Conservation (phyloP, 1,140 invertebrate species). For the Papilio aristodemus region DNA sequence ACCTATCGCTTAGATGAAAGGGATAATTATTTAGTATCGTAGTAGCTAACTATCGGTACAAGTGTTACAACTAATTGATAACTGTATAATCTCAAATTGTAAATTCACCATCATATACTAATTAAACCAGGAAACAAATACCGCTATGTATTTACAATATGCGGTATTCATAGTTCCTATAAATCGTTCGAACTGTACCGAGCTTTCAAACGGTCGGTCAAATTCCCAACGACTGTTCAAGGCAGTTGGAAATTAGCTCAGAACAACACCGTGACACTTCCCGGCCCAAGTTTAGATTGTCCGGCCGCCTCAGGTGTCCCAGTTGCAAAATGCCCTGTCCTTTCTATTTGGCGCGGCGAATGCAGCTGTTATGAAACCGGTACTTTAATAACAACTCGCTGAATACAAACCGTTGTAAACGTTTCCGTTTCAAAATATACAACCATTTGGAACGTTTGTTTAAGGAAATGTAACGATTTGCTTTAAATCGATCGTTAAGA, state of each 20-base stretch:
- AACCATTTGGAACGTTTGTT: slow-evolving; percentile 12
- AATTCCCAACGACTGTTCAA: slow-evolving; percentile 16
- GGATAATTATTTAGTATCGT: too few species aligned
- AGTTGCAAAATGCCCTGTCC: slow-evolving; percentile 55
- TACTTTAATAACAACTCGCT: slow-evolving; percentile 38
- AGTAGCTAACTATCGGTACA: too few species aligned
- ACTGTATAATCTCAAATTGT: not conserved
- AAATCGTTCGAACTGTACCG: slow-evolving; percentile 7
- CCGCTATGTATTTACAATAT: slow-evolving; percentile 2
- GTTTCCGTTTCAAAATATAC: slow-evolving; percentile 31
- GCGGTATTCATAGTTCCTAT: not conserved
- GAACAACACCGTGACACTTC: slow-evolving; percentile 30
- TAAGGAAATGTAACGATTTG: slow-evolving; percentile 26
- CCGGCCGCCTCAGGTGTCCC: slow-evolving; percentile 51
- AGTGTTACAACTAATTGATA: too few species aligned
- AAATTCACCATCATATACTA: not conserved
- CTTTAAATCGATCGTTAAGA: not conserved
- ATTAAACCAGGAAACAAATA: not conserved
- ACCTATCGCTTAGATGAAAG: too few species aligned
- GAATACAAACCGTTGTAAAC: slow-evolving; percentile 28
- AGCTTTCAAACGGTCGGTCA: slow-evolving; percentile 10
- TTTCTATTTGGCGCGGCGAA: slow-evolving; percentile 45
- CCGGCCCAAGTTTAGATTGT: slow-evolving; percentile 36
- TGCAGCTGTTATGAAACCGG: slow-evolving; percentile 50
- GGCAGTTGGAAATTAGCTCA: slow-evolving; percentile 29